These are phyloP conservation scores for Hyla sarda DNA, from an alignment of 2,113 vertebrate species.

Conservation along the genomic window DNA sequence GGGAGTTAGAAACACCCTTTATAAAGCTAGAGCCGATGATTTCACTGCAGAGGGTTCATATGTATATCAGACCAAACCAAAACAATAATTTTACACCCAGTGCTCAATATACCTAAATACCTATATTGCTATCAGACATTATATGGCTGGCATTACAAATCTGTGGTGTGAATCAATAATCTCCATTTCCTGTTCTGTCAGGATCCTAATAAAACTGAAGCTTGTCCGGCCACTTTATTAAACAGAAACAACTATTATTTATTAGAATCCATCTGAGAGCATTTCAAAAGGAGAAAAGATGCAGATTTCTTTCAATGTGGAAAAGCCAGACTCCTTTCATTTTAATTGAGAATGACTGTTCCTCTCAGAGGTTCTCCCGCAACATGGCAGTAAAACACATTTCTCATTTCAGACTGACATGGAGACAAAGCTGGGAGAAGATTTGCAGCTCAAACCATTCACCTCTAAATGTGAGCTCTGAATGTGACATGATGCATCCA, in stretches of 20 bases:
- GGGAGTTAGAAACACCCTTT: no score
- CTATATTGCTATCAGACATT: slow-evolving; percentile 30
- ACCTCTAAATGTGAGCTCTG: no score
- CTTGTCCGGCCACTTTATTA: slow-evolving; percentile 57
- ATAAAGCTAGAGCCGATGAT: neutral
- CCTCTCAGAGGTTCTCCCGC: slow-evolving; percentile 28
- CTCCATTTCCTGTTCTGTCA: slow-evolving; percentile 44
- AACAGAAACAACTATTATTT: slow-evolving; percentile 56
- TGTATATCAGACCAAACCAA: neutral
- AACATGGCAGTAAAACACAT: slow-evolving; percentile 55
- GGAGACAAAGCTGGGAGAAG: slow-evolving; percentile 31
- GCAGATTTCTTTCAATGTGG: slow-evolving; percentile 55
- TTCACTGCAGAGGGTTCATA: neutral
- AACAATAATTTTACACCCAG: neutral
- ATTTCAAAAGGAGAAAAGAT: slow-evolving; percentile 48
- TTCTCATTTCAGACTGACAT: slow-evolving; percentile 43
- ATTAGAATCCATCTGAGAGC: slow-evolving; percentile 52
- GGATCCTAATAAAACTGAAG: slow-evolving; percentile 53
- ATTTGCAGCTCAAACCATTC: neutral
- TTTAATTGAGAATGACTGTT: slow-evolving; percentile 57
- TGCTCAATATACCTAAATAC: slow-evolving; percentile 1
- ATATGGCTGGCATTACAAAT: slow-evolving; percentile 29
- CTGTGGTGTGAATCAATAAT: slow-evolving; percentile 52
- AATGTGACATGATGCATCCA: no score
- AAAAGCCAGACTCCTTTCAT: slow-evolving; percentile 50